Percentiles rank a stretch among this genome's conserved stretches.
These are phyloP conservation scores for Platynereis dumerilii DNA, from an alignment of 2,888 invertebrate genomes.

Conservation along the genomic window DNA sequence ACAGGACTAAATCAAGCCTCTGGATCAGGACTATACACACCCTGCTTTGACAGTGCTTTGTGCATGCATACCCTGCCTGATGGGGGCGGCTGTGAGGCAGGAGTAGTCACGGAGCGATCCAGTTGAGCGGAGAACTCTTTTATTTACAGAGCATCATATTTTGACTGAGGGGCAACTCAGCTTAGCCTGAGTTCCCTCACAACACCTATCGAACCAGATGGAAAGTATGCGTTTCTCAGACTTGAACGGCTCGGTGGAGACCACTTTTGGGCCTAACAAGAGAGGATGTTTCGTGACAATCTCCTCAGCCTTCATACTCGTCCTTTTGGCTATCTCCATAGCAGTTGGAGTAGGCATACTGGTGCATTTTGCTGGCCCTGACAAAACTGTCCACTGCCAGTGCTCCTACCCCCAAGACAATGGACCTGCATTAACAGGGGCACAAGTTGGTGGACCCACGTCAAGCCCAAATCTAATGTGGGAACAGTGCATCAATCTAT, in stretches of 20 bases:
- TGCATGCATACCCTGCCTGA: too few species aligned
- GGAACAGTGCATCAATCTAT: conserved; percentile 19
- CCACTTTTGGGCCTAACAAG: conserved; percentile 7
- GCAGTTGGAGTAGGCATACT: conserved; percentile 51
- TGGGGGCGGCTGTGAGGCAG: too few species aligned
- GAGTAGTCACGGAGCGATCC: too few species aligned
- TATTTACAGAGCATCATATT: too few species aligned
- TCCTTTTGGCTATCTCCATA: conserved; percentile 43
- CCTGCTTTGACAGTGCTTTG: too few species aligned
- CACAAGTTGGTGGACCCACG: neutral
- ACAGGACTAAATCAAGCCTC: too few species aligned
- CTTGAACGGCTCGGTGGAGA: conserved; percentile 24
- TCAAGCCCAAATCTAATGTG: conserved; percentile 1
- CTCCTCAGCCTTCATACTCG: conserved; percentile 43
- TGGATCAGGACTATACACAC: too few species aligned
- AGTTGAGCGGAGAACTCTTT: too few species aligned
- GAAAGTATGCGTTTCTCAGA: conserved; percentile 23
- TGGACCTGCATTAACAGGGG: neutral
- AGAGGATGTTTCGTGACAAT: conserved; percentile 20
- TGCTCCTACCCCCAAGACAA: conserved; percentile 29
- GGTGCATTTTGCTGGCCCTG: conserved; percentile 45
- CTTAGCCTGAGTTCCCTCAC: too few species aligned
- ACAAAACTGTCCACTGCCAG: conserved; percentile 64
- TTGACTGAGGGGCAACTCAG: too few species aligned
- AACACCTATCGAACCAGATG: neutral